Percentiles rank a stretch among this genome's conserved stretches.
These are phyloP conservation scores for Amphimedon queenslandica DNA, from an alignment of 37 sponge, comb jelly and placozoan species.

Conservation along the genomic window DNA sequence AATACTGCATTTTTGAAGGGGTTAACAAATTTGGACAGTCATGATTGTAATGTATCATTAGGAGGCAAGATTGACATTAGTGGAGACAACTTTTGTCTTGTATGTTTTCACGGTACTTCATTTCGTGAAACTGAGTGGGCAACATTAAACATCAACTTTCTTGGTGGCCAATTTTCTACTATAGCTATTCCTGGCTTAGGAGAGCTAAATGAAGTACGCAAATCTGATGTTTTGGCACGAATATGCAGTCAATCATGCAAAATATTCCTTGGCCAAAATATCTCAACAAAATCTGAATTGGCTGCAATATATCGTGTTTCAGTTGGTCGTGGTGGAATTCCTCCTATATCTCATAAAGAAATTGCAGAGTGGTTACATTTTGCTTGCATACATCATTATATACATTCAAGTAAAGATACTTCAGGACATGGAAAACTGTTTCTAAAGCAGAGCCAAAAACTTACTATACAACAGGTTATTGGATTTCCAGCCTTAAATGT, in stretches of 20 bases:
- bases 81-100: slow-evolving; percentile 66
- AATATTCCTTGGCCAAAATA: slow-evolving; percentile 26
- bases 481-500: slow-evolving; percentile 58
- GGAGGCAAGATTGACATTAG: slow-evolving; percentile 59
- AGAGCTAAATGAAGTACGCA: neutral
- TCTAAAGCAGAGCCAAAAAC: slow-evolving; percentile 29
- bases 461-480: slow-evolving; percentile 52
- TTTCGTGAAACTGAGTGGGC: slow-evolving; percentile 81
- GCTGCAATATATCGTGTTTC: slow-evolving; percentile 63
- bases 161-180: slow-evolving; percentile 63
- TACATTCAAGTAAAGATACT: slow-evolving; percentile 18
- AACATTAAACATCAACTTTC: slow-evolving; percentile 50
- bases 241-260: slow-evolving; percentile 56
- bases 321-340: slow-evolving; percentile 28
- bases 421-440: neutral
- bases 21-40: slow-evolving; percentile 22
- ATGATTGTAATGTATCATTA: slow-evolving; percentile 42
- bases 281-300: neutral
- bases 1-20: slow-evolving; percentile 45
- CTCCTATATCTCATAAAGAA: slow-evolving; percentile 21
- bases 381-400: slow-evolving; percentile 55
- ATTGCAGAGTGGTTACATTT: slow-evolving; percentile 61
- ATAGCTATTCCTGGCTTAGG: slow-evolving; percentile 70
- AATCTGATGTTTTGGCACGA: neutral
- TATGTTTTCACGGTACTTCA: slow-evolving; percentile 66